Evolutionary conservation across 2,797 vertebrate species (phyloP).

Genomic region (Pelochelys cantorii): DNA sequence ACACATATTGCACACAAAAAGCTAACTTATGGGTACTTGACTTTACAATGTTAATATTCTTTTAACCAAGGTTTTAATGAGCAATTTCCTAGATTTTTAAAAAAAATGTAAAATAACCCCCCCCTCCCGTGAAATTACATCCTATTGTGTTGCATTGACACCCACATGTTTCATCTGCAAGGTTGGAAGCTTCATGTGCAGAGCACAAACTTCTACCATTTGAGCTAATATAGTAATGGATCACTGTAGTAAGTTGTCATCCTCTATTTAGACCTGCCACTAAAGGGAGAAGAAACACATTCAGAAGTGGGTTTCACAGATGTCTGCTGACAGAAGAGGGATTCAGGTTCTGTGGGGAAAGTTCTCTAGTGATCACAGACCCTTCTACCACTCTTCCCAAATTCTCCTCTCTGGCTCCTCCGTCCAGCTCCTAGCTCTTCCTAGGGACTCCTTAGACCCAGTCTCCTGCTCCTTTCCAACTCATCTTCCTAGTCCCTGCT

Average conservation of each 20-base stretch:
- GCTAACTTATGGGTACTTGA: neutral
- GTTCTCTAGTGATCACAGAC: neutral
- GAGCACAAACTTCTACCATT: neutral
- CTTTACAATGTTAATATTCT: neutral
- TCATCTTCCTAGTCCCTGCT: neutral
- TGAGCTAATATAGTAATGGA: neutral
- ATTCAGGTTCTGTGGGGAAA: neutral
- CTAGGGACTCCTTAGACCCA: neutral
- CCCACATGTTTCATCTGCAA: neutral
- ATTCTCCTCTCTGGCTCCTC: neutral
- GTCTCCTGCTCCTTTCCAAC: neutral
- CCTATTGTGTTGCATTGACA: neutral
- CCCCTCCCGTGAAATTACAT: neutral
- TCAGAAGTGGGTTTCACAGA: neutral
- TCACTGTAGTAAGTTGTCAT: neutral
- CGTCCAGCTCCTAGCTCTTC: neutral
- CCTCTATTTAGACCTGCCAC: neutral
- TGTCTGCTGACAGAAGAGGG: neutral
- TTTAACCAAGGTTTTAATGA: neutral
- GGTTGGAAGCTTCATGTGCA: neutral
- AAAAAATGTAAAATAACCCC: neutral
- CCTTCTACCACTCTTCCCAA: neutral
- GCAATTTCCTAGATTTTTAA: neutral
- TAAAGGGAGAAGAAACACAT: neutral
- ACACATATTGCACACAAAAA: neutral